Evolutionary conservation across 2,888 invertebrate genomes (phyloP), one percentile per base, ranked within the genome.

Genomic region (Drosophila histrio): DNA sequence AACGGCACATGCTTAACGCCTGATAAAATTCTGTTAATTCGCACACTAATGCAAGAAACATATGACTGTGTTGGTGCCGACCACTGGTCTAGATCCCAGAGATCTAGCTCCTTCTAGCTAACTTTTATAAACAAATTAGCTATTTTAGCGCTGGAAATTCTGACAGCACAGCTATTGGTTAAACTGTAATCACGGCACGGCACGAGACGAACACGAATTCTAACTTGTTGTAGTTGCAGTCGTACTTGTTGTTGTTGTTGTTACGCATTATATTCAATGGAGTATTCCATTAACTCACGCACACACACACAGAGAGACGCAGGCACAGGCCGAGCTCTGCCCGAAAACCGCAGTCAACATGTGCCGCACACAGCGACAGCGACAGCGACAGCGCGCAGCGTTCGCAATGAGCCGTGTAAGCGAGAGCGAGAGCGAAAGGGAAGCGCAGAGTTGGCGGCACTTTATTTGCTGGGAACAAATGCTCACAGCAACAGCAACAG

Each of bases 391-490:
- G 47, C 30, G 9, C 15, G 4, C 28, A 13, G 17, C 17, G n/a
- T 24, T 28, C 44, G 50, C 50, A 21, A n/a, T n/a, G n/a, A n/a
- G n/a, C n/a, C 22, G 60, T 47, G 36, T 36, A 43, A 28, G 7
- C 13, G 22, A 17, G 32, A 3, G 28, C 7, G 30, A 32, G 54
- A 59, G 59, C 21, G 38, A 26, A 41, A 24, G 50, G 24, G 3
- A 30, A 13, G 52, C 58, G 24, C 8, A 3, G 28, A 50, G 63
- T 39, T 47, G 62, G 56, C 63, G 47, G 46, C 61, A 87, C 64
- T 69, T 69, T 75, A 61, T 88, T 82, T 82, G 88, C 77, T 83
- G 66, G 65, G 88, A 87, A 88, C 85, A 86, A 79, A 83, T 62
- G 88, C 68, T 39, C 47, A 49, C 62, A 77, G 53, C 56, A 74